Evolutionary conservation across 2,797 vertebrate species (phyloP).

Genomic region (Borostomias antarcticus): DNA sequence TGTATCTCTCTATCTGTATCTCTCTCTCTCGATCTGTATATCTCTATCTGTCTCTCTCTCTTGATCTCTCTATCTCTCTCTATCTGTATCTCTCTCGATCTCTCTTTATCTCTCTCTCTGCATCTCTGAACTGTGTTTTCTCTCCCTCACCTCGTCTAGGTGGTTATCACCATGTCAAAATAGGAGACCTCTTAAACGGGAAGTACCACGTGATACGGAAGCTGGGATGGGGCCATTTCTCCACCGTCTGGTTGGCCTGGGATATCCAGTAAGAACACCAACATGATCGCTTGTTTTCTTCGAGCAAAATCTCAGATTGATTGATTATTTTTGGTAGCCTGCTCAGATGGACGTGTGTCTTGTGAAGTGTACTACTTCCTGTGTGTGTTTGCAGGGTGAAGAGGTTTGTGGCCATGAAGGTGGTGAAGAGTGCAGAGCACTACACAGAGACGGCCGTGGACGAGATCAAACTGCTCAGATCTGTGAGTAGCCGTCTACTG

Average conservation of each 20-base stretch:
- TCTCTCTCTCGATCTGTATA: too few species aligned
- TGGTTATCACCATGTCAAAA: slow-evolving; percentile 97
- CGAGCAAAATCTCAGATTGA: background rate
- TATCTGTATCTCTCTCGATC: too few species aligned
- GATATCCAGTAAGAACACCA: slow-evolving; percentile 89
- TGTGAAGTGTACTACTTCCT: background rate
- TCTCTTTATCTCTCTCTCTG: background rate
- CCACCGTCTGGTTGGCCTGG: slow-evolving; percentile 98
- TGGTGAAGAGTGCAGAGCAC: slow-evolving; percentile 98
- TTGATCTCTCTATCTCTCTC: too few species aligned
- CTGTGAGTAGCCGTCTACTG: slow-evolving; percentile 90
- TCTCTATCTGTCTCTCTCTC: too few species aligned
- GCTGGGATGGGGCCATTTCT: slow-evolving; percentile 98
- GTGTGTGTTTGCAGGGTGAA: slow-evolving; percentile 80
- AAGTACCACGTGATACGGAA: slow-evolving; percentile 98
- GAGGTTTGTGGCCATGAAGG: slow-evolving; percentile 98
- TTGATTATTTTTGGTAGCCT: background rate
- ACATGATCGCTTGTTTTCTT: background rate
- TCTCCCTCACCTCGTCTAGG: slow-evolving; percentile 69
- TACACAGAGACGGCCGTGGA: slow-evolving; percentile 98
- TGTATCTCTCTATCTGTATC: too few species aligned
- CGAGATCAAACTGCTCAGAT: slow-evolving; percentile 95
- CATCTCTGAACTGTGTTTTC: background rate
- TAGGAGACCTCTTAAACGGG: slow-evolving; percentile 97
- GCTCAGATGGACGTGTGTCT: background rate